Percentiles rank a stretch among this genome's conserved stretches.
Evolutionary conservation across 2,797 vertebrate species (phyloP).

Genomic region (Sebastes kiyomatsui): DNA sequence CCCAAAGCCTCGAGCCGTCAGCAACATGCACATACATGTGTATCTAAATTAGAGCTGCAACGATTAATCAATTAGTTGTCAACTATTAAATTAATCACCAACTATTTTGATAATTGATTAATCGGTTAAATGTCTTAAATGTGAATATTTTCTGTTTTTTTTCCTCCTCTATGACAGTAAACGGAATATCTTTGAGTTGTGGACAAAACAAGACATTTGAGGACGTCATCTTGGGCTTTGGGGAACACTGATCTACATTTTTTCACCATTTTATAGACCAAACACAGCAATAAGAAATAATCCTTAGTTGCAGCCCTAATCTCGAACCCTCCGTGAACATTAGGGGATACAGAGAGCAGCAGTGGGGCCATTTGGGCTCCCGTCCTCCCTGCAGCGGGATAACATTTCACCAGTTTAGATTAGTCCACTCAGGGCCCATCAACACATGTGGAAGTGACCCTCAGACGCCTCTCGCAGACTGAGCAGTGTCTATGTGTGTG

Average conservation of each 20-base stretch:
- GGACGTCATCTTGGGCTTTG: not conserved
- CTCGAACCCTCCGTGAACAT: not conserved
- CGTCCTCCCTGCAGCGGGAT: slow-evolving; percentile 61
- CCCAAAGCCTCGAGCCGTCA: not conserved
- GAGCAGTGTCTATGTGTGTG: slow-evolving; percentile 27
- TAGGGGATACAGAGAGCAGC: slow-evolving; percentile 1
- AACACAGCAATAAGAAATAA: not conserved
- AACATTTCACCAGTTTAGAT: slow-evolving; percentile 80
- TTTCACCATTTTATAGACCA: not conserved
- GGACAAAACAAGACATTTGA: too few species aligned
- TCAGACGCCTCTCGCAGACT: slow-evolving; percentile 32
- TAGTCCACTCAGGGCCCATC: slow-evolving; percentile 69
- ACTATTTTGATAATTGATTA: too few species aligned
- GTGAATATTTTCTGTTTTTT: too few species aligned
- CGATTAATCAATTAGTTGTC: too few species aligned
- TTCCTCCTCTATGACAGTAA: not conserved
- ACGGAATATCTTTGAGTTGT: not conserved
- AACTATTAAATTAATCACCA: too few species aligned
- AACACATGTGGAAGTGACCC: slow-evolving; percentile 76
- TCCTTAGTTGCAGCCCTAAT: not conserved
- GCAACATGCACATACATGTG: not conserved
- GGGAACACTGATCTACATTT: not conserved
- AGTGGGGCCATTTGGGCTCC: slow-evolving; percentile 37
- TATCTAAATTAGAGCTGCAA: too few species aligned
- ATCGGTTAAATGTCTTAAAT: too few species aligned